Evolutionary conservation across 1,140 invertebrate genomes (phyloP).

Genomic region (Eriocheir sinensis): DNA sequence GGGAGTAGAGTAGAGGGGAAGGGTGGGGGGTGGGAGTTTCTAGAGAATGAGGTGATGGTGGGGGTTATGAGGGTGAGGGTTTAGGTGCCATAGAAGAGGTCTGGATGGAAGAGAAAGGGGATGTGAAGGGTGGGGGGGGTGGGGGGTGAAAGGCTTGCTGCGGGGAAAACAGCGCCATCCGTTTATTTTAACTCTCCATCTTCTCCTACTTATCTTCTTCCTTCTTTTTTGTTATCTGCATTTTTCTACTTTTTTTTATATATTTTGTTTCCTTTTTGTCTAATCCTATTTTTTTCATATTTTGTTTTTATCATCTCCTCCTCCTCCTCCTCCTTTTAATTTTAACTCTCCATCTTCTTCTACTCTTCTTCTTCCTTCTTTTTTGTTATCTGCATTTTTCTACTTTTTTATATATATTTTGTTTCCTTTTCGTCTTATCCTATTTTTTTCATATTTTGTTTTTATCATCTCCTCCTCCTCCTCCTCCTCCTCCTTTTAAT

Average conservation of each 20-base stretch:
- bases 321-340: background rate
- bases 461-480: background rate
- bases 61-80: background rate
- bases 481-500: background rate
- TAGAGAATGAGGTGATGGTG: too few relatives aligned
- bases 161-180: too few relatives aligned
- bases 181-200: too few relatives aligned
- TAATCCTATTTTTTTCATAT: background rate
- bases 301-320: background rate
- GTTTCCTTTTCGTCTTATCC: too few relatives aligned
- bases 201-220: too few relatives aligned
- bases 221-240: background rate
- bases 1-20: background rate
- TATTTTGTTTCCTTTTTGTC: background rate
- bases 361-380: background rate
- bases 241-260: background rate
- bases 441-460: too few relatives aligned
- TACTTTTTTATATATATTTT: too few relatives aligned
- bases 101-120: too few relatives aligned
- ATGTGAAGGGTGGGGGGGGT: background rate
- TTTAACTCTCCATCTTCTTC: background rate
- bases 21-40: background rate
- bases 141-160: background rate
- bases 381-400: background rate
- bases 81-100: background rate